A percentile compares a stretch with the other conserved stretches of the same genome.
phyloP scores from a whole-genome alignment of 2,797 vertebrate species.

The Smutsia temminckii region DNA sequence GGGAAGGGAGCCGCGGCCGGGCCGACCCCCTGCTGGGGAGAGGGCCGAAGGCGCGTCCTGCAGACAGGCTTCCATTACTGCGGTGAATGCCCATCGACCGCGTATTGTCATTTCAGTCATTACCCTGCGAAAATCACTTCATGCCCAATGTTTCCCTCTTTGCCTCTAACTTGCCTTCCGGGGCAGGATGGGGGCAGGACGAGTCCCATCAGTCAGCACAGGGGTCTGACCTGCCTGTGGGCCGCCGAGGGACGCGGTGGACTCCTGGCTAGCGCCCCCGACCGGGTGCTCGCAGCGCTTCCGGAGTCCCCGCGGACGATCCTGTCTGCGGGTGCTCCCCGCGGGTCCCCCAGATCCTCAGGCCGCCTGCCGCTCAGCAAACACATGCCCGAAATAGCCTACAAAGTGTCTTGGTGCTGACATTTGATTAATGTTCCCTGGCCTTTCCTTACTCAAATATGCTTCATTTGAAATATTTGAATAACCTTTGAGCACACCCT shows the following conservation, averaged over 20 bases:
- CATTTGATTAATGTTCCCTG: constrained; percentile 66
- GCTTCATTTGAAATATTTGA: constrained; percentile 66
- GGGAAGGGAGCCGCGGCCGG: neutral
- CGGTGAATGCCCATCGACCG: neutral
- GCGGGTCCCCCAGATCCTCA: neutral
- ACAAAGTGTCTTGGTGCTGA: constrained; percentile 46
- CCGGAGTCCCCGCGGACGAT: no score
- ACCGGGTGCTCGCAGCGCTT: neutral
- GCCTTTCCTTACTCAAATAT: constrained; percentile 68
- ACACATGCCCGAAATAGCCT: constrained; percentile 26
- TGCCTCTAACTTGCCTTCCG: constrained; percentile 69
- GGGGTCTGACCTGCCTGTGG: neutral
- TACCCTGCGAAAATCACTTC: constrained; percentile 63
- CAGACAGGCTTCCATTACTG: constrained; percentile 13
- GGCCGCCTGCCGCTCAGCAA: constrained; percentile 23
- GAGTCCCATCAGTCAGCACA: neutral
- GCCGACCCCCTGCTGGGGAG: neutral
- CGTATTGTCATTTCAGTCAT: constrained; percentile 48
- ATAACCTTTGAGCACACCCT: constrained; percentile 59
- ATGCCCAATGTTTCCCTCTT: constrained; percentile 73
- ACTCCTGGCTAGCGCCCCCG: neutral
- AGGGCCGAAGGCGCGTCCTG: neutral
- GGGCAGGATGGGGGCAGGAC: constrained; percentile 45
- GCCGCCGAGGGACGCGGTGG: neutral
- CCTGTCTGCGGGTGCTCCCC: no score